phyloP scores from a whole-genome alignment of 2,797 vertebrate species.

The Lacerta bilineata region DNA sequence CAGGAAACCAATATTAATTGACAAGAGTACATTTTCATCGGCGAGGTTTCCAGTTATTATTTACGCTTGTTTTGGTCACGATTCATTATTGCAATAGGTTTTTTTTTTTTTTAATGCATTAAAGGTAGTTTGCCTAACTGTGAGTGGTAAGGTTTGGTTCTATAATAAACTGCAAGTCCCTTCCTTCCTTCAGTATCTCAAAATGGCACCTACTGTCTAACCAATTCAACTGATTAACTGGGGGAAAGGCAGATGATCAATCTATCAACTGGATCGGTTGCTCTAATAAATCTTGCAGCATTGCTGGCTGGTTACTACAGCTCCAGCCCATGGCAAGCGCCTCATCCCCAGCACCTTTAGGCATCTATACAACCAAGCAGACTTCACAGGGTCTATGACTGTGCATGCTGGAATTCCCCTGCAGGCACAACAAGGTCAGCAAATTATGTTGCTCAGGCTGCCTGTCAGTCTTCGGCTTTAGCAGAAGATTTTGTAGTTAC shows the following conservation, averaged over 20 bases:
- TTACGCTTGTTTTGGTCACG: background rate
- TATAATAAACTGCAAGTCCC: background rate
- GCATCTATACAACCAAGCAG: conserved; percentile 16
- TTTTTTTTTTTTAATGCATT: background rate
- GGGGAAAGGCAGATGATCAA: background rate
- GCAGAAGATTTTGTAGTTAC: conserved; percentile 30
- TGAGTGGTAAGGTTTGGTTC: background rate
- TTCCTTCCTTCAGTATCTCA: background rate
- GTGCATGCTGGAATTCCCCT: conserved; percentile 18
- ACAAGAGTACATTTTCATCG: background rate
- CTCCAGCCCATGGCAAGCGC: background rate
- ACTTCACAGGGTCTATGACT: conserved; percentile 3
- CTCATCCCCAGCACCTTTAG: background rate
- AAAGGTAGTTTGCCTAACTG: background rate
- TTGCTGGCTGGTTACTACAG: background rate
- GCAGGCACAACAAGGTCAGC: conserved; percentile 31
- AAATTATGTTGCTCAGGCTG: conserved; percentile 26
- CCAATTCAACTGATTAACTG: background rate
- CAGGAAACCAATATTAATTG: background rate
- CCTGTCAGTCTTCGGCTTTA: conserved; percentile 27
- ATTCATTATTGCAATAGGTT: background rate
- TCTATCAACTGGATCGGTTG: background rate
- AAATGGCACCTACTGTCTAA: background rate
- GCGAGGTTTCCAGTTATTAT: background rate
- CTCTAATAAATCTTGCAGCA: background rate